These are phyloP conservation scores for Fulmarus glacialis DNA, from an alignment of 2,113 vertebrate species.

Conservation along the genomic window DNA sequence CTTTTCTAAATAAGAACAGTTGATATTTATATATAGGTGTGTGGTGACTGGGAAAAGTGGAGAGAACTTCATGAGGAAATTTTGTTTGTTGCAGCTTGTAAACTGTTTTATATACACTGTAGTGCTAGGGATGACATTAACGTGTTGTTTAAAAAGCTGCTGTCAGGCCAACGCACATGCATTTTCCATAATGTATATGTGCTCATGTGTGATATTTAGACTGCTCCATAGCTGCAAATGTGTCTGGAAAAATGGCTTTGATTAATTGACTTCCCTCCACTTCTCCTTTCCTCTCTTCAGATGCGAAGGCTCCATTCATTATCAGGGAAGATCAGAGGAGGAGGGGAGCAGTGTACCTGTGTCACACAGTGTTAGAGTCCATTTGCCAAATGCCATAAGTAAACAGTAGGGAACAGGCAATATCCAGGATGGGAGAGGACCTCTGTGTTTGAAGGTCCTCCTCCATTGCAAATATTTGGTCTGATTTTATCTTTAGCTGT, in stretches of 20 bases:
- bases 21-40: not conserved
- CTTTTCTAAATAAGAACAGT: not conserved
- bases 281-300: conserved; percentile 25
- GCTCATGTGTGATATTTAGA: conserved; percentile 48
- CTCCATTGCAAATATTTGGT: not conserved
- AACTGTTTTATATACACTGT: not conserved
- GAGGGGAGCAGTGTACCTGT: conserved; percentile 18
- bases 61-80: not conserved
- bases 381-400: conserved; percentile 19
- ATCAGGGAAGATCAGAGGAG: conserved; percentile 46
- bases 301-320: conserved; percentile 18
- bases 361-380: conserved; percentile 34
- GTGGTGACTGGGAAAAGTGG: not conserved
- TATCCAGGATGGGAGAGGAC: not conserved
- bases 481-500: not conserved
- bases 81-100: not conserved
- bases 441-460: not conserved
- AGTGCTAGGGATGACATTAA: conserved; percentile 17
- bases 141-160: conserved; percentile 39
- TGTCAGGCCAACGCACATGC: conserved; percentile 17
- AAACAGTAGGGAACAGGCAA: not conserved
- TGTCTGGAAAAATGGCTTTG: conserved; percentile 39
- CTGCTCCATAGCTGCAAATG: conserved; percentile 17
- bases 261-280: conserved; percentile 54
- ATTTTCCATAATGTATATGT: conserved; percentile 40